Percentiles rank a stretch among this genome's conserved stretches.
phyloP scores from a whole-genome alignment of 2,888 invertebrate genomes.

The Melinaea menophilus region DNA sequence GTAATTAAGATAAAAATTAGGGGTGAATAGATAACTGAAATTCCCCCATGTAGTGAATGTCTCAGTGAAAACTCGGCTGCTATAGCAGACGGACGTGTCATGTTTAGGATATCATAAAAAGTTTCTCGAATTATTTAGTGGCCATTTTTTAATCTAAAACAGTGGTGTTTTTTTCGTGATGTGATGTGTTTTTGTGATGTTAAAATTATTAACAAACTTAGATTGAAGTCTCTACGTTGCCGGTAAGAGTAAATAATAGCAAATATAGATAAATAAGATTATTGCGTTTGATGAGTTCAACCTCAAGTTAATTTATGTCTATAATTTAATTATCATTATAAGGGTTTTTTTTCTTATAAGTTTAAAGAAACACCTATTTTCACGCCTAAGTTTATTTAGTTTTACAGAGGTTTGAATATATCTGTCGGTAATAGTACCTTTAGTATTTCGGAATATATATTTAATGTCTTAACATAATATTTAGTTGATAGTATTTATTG shows the following conservation, averaged over 20 bases:
- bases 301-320: too few relatives aligned
- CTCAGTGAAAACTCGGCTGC: slow-evolving; percentile 50
- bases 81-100: slow-evolving; percentile 43
- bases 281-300: too few relatives aligned
- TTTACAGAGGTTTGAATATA: too few relatives aligned
- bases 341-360: too few relatives aligned
- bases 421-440: too few relatives aligned
- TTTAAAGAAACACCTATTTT: too few relatives aligned
- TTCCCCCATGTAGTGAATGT: slow-evolving; percentile 20
- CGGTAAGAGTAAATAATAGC: background rate
- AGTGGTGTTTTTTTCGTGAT: background rate
- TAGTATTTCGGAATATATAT: too few relatives aligned
- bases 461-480: too few relatives aligned
- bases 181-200: slow-evolving; percentile 7
- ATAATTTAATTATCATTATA: too few relatives aligned
- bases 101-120: slow-evolving; percentile 20
- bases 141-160: slow-evolving; percentile 2
- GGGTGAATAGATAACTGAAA: slow-evolving; percentile 17
- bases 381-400: too few relatives aligned
- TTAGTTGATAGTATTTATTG: too few relatives aligned
- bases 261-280: too few relatives aligned
- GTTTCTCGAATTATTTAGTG: slow-evolving; percentile 19
- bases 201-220: slow-evolving; percentile 13
- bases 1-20: slow-evolving; percentile 7
- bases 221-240: slow-evolving; percentile 36